phyloP scores from a whole-genome alignment of 1,140 invertebrate species.

The Aphaenogaster floridana region DNA sequence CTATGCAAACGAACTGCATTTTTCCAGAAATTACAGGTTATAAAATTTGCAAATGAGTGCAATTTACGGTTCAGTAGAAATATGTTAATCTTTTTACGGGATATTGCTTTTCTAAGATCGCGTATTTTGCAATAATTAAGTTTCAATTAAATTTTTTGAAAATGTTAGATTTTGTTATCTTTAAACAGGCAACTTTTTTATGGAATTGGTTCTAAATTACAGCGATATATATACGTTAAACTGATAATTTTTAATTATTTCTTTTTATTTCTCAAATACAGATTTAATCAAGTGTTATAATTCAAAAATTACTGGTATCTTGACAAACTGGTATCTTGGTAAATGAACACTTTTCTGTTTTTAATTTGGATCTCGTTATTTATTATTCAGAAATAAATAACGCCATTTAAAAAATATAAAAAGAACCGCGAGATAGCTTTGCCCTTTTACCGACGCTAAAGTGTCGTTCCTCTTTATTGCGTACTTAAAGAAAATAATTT shows the following conservation, averaged over 20 bases:
- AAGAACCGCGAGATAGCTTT: conserved; percentile 28
- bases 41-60: conserved; percentile 14
- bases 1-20: background rate
- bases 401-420: conserved; percentile 3
- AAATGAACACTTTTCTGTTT: background rate
- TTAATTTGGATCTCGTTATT: conserved; percentile 26
- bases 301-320: background rate
- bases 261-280: background rate
- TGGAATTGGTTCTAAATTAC: background rate
- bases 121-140: background rate
- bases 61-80: conserved; percentile 8
- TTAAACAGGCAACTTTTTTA: background rate
- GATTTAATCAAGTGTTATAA: background rate
- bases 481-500: conserved; percentile 58
- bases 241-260: background rate
- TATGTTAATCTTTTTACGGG: background rate
- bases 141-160: background rate
- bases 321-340: background rate
- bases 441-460: conserved; percentile 36
- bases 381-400: conserved; percentile 24
- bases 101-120: background rate
- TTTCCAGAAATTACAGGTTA: background rate
- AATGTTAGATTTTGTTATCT: background rate
- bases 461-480: conserved; percentile 34
- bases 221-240: background rate